Evolutionary conservation across 2,888 invertebrate species (phyloP).

Genomic region (Sesia apiformis): DNA sequence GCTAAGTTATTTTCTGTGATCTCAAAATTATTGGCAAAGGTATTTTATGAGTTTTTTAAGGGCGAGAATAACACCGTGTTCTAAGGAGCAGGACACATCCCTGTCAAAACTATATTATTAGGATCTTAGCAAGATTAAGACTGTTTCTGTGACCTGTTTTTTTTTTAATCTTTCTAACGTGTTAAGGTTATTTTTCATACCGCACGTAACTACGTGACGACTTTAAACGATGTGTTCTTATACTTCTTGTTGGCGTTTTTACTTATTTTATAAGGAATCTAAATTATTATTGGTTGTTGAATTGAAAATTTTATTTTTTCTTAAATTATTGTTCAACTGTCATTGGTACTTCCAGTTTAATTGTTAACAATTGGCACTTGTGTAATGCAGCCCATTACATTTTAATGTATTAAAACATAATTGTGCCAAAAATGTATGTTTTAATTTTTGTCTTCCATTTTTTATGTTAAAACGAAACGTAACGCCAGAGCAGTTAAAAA

Average conservation of each 20-base stretch:
- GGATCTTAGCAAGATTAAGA: constrained; percentile 73
- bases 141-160: constrained; percentile 76
- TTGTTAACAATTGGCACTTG: constrained; percentile 57
- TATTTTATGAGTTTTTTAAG: constrained; percentile 31
- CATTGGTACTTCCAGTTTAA: constrained; percentile 39
- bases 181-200: constrained; percentile 43
- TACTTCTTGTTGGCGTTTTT: constrained; percentile 74
- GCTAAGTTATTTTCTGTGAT: constrained; percentile 41
- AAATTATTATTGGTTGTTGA: constrained; percentile 75
- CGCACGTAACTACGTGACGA: constrained; percentile 32
- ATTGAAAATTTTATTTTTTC: constrained; percentile 64
- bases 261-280: constrained; percentile 73
- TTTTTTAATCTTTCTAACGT: constrained; percentile 67
- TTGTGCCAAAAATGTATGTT: constrained; percentile 48
- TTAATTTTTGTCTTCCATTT: constrained; percentile 48
- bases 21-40: constrained; percentile 12
- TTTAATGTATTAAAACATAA: constrained; percentile 19
- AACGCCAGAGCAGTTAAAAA: constrained; percentile 4
- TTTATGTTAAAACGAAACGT: neutral
- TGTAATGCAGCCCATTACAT: constrained; percentile 61
- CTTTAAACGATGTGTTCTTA: constrained; percentile 71
- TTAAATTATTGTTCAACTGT: constrained; percentile 65
- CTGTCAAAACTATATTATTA: constrained; percentile 70
- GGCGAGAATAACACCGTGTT: constrained; percentile 64
- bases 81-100: constrained; percentile 72